Conservation (phyloP, 1,140 invertebrate species). For the Teleopsis dalmanni region DNA sequence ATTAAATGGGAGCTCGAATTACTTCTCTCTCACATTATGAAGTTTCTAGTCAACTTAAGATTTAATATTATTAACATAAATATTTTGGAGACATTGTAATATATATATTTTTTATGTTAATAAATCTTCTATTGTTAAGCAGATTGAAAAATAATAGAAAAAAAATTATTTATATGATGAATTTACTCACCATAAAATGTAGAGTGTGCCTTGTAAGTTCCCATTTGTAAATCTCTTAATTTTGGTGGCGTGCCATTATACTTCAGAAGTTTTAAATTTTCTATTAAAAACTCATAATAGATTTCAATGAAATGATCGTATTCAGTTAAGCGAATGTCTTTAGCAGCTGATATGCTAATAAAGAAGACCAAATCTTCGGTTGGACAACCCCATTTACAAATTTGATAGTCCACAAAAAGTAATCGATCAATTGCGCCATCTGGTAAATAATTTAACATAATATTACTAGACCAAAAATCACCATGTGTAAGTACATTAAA, state of each 20-base stretch:
- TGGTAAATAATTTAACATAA: slow-evolving; percentile 38
- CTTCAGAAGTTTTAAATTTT: slow-evolving; percentile 22
- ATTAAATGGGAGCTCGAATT: too few species aligned
- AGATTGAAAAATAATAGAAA: too few species aligned
- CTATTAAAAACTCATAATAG: slow-evolving; percentile 26
- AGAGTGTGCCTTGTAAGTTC: slow-evolving; percentile 24
- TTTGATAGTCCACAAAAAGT: slow-evolving; percentile 44
- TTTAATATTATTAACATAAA: too few species aligned
- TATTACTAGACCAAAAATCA: slow-evolving; percentile 47
- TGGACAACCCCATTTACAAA: slow-evolving; percentile 33
- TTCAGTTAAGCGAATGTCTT: slow-evolving; percentile 20
- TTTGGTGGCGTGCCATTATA: slow-evolving; percentile 34
- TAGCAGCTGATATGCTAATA: slow-evolving; percentile 20
- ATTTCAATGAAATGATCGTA: slow-evolving; percentile 30
- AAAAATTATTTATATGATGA: neutral
- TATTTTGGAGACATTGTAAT: too few species aligned
- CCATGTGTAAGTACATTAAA: slow-evolving; percentile 58
- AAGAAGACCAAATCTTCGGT: slow-evolving; percentile 42
- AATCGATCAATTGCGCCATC: slow-evolving; percentile 21
- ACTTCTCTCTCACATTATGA: too few species aligned
- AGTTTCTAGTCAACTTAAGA: too few species aligned
- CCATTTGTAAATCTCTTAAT: slow-evolving; percentile 30
- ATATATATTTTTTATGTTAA: too few species aligned
- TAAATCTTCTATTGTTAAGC: too few species aligned
- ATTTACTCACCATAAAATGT: slow-evolving; percentile 24